Conservation (phyloP, 2,888 invertebrate genomes). For the Pristionchus exspectatus region DNA sequence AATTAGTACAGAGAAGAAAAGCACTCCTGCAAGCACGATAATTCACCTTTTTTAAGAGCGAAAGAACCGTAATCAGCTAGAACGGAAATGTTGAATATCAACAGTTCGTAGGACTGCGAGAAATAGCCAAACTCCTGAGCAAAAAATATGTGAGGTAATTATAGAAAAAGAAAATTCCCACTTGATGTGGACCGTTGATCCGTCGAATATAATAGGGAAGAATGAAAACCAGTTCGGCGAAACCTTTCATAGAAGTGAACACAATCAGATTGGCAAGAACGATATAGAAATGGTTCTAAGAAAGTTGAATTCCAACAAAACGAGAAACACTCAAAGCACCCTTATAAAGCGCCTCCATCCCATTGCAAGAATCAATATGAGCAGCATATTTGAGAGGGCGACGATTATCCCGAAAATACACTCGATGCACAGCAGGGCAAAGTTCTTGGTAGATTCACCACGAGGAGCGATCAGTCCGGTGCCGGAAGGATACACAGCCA, state of each 20-base stretch:
- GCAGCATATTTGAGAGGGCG: background rate
- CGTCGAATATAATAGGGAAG: background rate
- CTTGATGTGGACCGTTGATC: background rate
- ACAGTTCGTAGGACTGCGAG: background rate
- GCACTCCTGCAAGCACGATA: background rate
- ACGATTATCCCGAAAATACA: background rate
- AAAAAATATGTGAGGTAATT: background rate
- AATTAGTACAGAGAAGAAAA: conserved; percentile 16
- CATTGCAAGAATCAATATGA: background rate
- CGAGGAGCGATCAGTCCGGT: background rate
- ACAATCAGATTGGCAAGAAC: background rate
- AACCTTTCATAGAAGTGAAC: background rate
- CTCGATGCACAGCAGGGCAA: background rate
- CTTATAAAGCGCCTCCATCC: background rate
- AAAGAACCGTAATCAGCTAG: background rate
- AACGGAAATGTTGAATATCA: background rate
- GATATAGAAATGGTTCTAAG: conserved; percentile 8
- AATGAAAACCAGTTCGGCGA: conserved; percentile 30
- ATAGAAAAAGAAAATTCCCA: background rate
- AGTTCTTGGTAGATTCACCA: background rate
- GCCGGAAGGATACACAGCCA: background rate
- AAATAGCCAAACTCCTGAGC: background rate
- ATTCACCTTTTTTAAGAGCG: background rate
- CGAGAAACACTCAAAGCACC: background rate
- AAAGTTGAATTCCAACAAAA: background rate